Percentiles rank a stretch among this genome's conserved stretches.
Conservation (phyloP, 2,888 invertebrate species). For the Mesorhabditis sp. region DNA sequence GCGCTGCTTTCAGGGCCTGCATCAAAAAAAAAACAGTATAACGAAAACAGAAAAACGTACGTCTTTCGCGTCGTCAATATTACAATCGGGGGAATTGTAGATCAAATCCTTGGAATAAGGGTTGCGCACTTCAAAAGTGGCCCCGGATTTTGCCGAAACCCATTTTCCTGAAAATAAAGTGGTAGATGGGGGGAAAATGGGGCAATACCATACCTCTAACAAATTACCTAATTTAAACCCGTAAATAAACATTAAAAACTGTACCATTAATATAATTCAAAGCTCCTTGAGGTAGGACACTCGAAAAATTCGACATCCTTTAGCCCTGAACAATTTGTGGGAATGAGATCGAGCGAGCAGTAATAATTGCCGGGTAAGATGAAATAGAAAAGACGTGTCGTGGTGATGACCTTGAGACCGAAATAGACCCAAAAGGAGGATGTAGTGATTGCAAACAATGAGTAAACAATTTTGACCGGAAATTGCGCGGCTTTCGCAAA, state of each 20-base stretch:
- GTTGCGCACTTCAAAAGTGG: conserved; percentile 48
- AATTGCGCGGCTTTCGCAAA: too few relatives aligned
- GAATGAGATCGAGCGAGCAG: too few relatives aligned
- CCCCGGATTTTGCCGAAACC: conserved; percentile 28
- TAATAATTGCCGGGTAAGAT: too few relatives aligned
- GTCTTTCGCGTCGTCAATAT: conserved; percentile 45
- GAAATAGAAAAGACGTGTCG: too few relatives aligned
- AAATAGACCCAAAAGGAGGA: too few relatives aligned
- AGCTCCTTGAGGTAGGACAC: conserved; percentile 47
- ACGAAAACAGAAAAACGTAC: conserved; percentile 20
- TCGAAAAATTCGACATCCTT: conserved; percentile 4
- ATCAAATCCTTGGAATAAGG: conserved; percentile 43
- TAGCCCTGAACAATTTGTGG: background rate
- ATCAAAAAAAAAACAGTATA: conserved; percentile 20
- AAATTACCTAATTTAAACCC: background rate
- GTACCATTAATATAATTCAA: conserved; percentile 50
- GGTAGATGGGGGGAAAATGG: too few relatives aligned
- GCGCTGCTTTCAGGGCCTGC: conserved; percentile 40
- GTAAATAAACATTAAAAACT: background rate
- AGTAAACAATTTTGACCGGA: too few relatives aligned
- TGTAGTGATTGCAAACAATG: too few relatives aligned
- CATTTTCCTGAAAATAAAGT: conserved; percentile 25
- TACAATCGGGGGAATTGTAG: conserved; percentile 45
- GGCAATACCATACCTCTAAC: too few relatives aligned
- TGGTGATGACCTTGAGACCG: too few relatives aligned